Evolutionary conservation across 2,888 invertebrate species (phyloP), one percentile per base, ranked within the genome.

Genomic region (Zhuqinia jingwanae): DNA sequence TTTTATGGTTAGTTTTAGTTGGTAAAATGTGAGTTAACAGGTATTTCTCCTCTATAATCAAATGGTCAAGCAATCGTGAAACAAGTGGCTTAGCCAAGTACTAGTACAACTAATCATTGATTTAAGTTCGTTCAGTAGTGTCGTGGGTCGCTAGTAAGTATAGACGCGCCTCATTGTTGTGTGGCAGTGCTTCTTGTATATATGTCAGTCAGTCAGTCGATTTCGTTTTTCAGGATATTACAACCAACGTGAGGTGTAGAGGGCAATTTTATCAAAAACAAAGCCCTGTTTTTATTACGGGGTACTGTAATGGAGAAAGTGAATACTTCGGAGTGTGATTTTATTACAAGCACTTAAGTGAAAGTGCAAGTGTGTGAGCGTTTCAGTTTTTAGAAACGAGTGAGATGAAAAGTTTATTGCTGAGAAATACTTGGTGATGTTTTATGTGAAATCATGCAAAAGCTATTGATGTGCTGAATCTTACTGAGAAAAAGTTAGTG

Each of bases 241-340:
- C 36, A 36, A 8, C 36, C 3, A 36, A 8, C 60, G n/a, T n/a
- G n/a, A n/a, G 15, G 60, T n/a, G 0, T 60, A 60, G 47, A 70
- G 47, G 22, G 22, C 25, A 70, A 45, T 15, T 22, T 8, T 11
- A 45, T 8, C 22, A 30, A 65, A 36, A 36, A 36, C 36, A 36
- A 36, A 36, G 36, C 36, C 3, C 36, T 36, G 36, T 5, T 75
- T 27, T 50, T 50, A 75, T 25, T 47, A 1, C 27, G 22, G 70
- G 1, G 47, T 78, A 45, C 58, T 17, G 45, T 36, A 50, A 47
- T 79, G 77, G 77, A 60, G 77, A 77, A 77, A 77, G 77, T 79
- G 79, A 50, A 25, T 25, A 36, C 36, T 36, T 77, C 56, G 53
- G 75, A 36, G 56, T n/a, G 20, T 36, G 2, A 25, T 47, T 45